A percentile compares a stretch with the other conserved stretches of the same genome.
Conservation (phyloP, 2,888 invertebrate species). For the Agrotis puta region DNA sequence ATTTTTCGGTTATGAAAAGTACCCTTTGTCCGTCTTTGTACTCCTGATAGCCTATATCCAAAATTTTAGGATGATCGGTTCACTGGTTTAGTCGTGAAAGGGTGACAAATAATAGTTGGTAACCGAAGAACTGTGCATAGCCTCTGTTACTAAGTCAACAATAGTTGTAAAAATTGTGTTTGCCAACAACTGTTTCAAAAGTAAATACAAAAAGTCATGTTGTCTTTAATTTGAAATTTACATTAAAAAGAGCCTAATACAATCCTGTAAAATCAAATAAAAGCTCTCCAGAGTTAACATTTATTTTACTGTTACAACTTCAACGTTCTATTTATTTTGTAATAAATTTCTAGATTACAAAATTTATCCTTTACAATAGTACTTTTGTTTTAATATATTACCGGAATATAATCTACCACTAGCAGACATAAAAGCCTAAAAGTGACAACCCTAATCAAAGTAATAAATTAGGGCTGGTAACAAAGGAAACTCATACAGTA, state of each 20-base stretch:
- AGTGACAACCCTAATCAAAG: constrained; percentile 58
- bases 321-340: constrained; percentile 23
- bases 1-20: too few relatives aligned
- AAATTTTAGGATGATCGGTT: too few relatives aligned
- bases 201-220: background rate
- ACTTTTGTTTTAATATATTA: constrained; percentile 49
- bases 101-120: too few relatives aligned
- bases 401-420: constrained; percentile 31
- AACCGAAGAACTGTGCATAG: background rate
- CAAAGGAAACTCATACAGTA: constrained; percentile 52
- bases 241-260: constrained; percentile 28
- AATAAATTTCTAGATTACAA: constrained; percentile 35
- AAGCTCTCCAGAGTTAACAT: constrained; percentile 33
- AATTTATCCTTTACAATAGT: constrained; percentile 14
- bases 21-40: too few relatives aligned
- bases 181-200: background rate
- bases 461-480: constrained; percentile 55
- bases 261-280: constrained; percentile 34
- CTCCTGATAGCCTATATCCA: too few relatives aligned
- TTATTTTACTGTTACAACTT: constrained; percentile 33
- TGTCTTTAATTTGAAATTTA: constrained; percentile 27
- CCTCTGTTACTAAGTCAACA: background rate
- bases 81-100: too few relatives aligned
- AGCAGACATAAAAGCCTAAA: constrained; percentile 35
- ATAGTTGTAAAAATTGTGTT: background rate